A percentile compares a stretch with the other conserved stretches of the same genome.
These are phyloP conservation scores for Merluccius polli DNA, from an alignment of 2,797 vertebrate genomes.

Conservation along the genomic window DNA sequence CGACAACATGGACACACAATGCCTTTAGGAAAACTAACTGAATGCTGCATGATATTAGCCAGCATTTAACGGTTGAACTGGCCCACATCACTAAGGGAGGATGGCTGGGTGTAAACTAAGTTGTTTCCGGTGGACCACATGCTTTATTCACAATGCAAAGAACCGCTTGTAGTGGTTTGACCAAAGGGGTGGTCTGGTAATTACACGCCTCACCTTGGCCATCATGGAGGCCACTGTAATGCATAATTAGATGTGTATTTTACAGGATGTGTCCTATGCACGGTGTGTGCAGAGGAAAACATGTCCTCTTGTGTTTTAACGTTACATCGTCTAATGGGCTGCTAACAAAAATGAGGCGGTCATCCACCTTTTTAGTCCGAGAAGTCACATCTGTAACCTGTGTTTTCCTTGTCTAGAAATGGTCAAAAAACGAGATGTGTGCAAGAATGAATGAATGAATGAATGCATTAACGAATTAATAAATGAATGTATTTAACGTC, in stretches of 20 bases:
- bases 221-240: background rate
- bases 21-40: background rate
- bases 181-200: too few species aligned
- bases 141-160: background rate
- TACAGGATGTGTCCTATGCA: background rate
- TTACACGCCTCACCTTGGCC: background rate
- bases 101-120: background rate
- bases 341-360: too few species aligned
- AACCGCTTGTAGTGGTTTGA: background rate
- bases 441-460: too few species aligned
- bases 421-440: too few species aligned
- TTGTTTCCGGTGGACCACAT: background rate
- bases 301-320: background rate
- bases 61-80: background rate
- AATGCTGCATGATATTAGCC: background rate
- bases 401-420: too few species aligned
- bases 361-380: too few species aligned
- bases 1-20: background rate
- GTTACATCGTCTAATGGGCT: too few species aligned
- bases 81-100: background rate
- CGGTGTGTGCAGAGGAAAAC: background rate
- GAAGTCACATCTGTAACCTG: too few species aligned
- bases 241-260: background rate
- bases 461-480: too few species aligned
- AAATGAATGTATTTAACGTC: too few species aligned